A percentile compares a stretch with the other conserved stretches of the same genome.
Conservation (phyloP, 1,140 invertebrate species). For the Contarinia nasturtii region DNA sequence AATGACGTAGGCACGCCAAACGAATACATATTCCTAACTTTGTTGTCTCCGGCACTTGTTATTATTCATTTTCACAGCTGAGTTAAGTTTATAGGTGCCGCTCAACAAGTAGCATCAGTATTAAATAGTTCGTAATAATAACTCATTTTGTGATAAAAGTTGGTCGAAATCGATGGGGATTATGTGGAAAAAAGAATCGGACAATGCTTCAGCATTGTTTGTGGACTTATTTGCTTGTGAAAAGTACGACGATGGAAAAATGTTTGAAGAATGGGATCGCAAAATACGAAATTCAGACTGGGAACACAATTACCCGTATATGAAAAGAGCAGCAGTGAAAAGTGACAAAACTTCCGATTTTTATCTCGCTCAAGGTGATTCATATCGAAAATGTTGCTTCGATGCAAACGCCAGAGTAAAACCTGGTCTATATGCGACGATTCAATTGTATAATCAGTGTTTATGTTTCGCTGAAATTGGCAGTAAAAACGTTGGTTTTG, state of each 20-base stretch:
- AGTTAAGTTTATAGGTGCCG: no score
- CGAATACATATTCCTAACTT: no score
- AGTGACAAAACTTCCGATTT: conserved; percentile 11
- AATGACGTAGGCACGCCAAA: no score
- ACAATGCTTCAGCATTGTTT: neutral
- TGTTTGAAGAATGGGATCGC: neutral
- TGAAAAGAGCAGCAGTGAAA: neutral
- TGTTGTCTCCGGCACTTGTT: no score
- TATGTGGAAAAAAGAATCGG: neutral
- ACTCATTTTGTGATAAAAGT: no score
- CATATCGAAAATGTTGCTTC: no score
- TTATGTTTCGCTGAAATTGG: conserved; percentile 9
- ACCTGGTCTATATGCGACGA: neutral
- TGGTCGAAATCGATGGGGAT: no score
- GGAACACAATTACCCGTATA: neutral
- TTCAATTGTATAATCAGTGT: conserved; percentile 10
- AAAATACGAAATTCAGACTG: neutral
- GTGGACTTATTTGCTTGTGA: neutral
- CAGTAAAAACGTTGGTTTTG: conserved; percentile 14
- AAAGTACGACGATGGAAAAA: neutral
- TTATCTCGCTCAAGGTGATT: no score
- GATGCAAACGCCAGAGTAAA: neutral
- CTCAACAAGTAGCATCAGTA: no score
- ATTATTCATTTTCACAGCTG: no score
- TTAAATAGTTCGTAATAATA: no score